These are phyloP conservation scores for Alaudala cheleensis DNA, from an alignment of 2,113 vertebrate species.

Conservation along the genomic window DNA sequence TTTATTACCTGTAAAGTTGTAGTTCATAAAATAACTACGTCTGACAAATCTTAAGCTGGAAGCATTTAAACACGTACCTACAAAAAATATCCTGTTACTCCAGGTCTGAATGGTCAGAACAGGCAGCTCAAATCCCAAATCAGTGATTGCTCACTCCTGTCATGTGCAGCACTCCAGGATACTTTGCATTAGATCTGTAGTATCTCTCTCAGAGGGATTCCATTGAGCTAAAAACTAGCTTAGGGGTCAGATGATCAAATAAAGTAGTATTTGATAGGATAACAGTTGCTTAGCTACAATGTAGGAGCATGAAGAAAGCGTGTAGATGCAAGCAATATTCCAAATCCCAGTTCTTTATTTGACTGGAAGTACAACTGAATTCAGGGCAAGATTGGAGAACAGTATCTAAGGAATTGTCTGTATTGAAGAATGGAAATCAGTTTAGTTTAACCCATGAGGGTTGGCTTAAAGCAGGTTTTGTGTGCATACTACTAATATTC, in stretches of 20 bases:
- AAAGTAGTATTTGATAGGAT: background rate
- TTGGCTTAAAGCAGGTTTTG: background rate
- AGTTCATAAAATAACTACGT: background rate
- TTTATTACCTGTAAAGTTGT: background rate
- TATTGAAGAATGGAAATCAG: background rate
- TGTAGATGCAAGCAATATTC: background rate
- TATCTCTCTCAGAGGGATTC: background rate
- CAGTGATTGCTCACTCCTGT: background rate
- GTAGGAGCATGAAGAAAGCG: background rate
- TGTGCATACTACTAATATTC: background rate
- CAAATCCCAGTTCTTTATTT: background rate
- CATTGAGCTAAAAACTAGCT: background rate
- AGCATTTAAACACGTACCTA: background rate
- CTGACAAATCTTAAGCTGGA: background rate
- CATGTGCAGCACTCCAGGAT: background rate
- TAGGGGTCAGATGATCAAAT: background rate
- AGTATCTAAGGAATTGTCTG: background rate
- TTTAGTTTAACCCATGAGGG: background rate
- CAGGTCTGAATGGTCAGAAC: background rate
- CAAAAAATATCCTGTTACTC: background rate
- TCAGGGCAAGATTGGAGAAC: background rate
- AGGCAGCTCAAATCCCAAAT: background rate
- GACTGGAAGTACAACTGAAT: background rate
- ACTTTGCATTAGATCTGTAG: background rate
- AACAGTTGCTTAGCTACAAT: background rate